Base-by-base conservation (phyloP, 2,113 vertebrate genomes). In the Takifugu bimaculatus region DNA sequence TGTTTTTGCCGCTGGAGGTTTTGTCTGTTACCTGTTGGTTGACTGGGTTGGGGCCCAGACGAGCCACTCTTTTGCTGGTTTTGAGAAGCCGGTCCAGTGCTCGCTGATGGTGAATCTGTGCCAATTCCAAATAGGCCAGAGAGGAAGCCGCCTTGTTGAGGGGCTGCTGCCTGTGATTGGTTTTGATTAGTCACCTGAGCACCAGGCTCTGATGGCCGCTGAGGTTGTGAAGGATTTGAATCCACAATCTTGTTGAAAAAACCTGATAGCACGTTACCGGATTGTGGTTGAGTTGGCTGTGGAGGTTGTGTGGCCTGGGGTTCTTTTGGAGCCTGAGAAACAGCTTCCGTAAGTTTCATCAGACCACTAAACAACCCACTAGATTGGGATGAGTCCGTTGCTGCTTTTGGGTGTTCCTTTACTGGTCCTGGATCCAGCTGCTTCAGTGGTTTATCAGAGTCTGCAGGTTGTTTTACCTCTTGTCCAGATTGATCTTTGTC, bases 101-200 rank as follows among this genome's bases (percentile, higher is more conserved):
- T 87, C 58, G 39, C 26, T 68, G 77, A 55, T 70, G 64, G 56
- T 53, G 70, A 26, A 54, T 92, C 91, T 69, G 86, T 83, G 64
- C 90, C 82, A 57, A 87, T 92, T 58, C 86, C 83, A 90, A 94
- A 92, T 54, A 93, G 70, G 13, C 87, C 81, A 54, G 89, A 90
- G 20, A 92, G 61, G 49, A 91, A 86, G 15, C 86, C 73, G 54
- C 81, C 81, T 79, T 90, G 86, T 42, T 86, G 81, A 49, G 80
- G 48, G 64, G 72, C 51, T 51, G 64, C 43, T 57, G 86, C 77
- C 13, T 81, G 70, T 2, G 12, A 51, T 52, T 57, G 47, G 49
- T 74, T 83, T 50, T 66, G 74, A 20, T 65, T 83, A 53, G 63
- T 15, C 6, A 53, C 72, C 58, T 70, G 64, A 58, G 28, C 59